Evolutionary conservation across 2,113 vertebrate species (phyloP).

Genomic region (Neodontobutis hainanensis): DNA sequence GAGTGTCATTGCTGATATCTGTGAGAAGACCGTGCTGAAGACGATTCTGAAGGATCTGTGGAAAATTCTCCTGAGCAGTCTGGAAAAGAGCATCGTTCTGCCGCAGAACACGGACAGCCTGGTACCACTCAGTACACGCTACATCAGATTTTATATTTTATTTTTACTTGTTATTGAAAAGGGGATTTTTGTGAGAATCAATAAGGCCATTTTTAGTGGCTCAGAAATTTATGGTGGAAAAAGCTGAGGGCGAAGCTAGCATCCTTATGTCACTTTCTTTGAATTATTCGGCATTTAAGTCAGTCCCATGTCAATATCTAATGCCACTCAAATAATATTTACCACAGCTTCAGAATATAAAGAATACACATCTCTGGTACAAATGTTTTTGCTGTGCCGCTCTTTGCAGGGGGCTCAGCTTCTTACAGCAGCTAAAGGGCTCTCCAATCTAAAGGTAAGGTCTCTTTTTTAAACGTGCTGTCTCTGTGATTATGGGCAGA

Average conservation of each 20-base stretch:
- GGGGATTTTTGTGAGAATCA: too few relatives aligned
- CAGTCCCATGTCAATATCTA: too few relatives aligned
- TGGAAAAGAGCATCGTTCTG: constrained; percentile 92
- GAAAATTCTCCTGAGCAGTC: constrained; percentile 91
- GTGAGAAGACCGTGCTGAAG: constrained; percentile 97
- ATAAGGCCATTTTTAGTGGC: too few relatives aligned
- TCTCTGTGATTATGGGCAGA: not conserved
- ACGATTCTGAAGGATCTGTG: constrained; percentile 96
- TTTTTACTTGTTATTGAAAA: too few relatives aligned
- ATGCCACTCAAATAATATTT: too few relatives aligned
- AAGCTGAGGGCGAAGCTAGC: too few relatives aligned
- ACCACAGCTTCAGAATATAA: too few relatives aligned
- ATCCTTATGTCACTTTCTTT: too few relatives aligned
- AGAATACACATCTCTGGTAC: too few relatives aligned
- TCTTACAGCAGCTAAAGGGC: constrained; percentile 95
- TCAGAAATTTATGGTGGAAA: too few relatives aligned
- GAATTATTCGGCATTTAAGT: too few relatives aligned
- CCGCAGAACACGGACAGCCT: constrained; percentile 93
- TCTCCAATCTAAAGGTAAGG: constrained; percentile 98
- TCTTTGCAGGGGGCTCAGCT: constrained; percentile 88
- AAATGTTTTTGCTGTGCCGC: not conserved
- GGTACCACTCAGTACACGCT: constrained; percentile 57
- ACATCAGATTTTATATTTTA: not conserved
- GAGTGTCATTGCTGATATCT: constrained; percentile 91
- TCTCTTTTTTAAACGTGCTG: not conserved